phyloP scores from a whole-genome alignment of 2,888 invertebrate genomes.

The Patella pellucida region DNA sequence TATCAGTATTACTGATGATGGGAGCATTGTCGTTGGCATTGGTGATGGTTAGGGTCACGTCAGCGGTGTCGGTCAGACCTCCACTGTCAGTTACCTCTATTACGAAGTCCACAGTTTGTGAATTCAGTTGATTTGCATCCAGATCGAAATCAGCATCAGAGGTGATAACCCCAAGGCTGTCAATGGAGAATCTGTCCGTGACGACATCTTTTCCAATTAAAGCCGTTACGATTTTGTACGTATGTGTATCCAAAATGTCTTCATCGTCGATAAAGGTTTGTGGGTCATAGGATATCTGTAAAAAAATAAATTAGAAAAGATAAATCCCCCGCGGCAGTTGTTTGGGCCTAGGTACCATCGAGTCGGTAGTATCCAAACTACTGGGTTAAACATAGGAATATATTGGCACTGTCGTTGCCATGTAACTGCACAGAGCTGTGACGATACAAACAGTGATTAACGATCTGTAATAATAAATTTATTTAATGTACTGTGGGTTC shows the following conservation, averaged over 20 bases:
- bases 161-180: neutral
- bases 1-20: neutral
- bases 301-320: neutral
- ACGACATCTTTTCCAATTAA: neutral
- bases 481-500: too few relatives aligned
- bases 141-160: neutral
- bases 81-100: neutral
- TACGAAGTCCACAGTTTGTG: neutral
- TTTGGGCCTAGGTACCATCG: too few relatives aligned
- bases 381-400: too few relatives aligned
- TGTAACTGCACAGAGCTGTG: too few relatives aligned
- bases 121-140: neutral
- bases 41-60: neutral
- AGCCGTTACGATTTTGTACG: neutral
- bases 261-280: constrained; percentile 6
- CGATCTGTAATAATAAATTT: too few relatives aligned
- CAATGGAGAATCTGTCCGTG: neutral
- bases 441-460: too few relatives aligned
- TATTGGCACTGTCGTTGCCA: too few relatives aligned
- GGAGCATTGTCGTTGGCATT: constrained; percentile 5
- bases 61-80: neutral
- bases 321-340: too few relatives aligned
- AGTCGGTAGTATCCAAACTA: too few relatives aligned
- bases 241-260: neutral
- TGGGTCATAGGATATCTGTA: neutral